Evolutionary conservation across 2,113 vertebrate genomes (phyloP).

Genomic region (Patagioenas fasciata): DNA sequence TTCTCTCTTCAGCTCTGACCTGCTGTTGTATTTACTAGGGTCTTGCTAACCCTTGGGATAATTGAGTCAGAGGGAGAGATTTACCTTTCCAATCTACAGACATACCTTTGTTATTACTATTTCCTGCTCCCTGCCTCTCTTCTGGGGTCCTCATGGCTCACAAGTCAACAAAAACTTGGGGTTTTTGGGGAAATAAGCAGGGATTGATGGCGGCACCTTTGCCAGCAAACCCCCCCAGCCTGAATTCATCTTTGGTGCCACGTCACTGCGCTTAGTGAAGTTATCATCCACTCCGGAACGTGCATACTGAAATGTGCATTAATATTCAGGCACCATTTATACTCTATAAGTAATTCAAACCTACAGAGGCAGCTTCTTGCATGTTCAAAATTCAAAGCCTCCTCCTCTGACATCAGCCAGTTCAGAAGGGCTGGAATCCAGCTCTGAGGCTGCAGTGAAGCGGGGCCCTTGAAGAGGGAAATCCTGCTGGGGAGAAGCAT

Average conservation of each 20-base stretch:
- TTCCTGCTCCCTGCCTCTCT: neutral
- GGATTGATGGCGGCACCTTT: neutral
- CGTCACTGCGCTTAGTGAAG: neutral
- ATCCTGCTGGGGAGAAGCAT: neutral
- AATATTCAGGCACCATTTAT: neutral
- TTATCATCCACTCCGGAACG: neutral
- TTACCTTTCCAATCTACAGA: neutral
- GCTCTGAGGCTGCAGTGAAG: neutral
- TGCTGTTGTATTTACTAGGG: neutral
- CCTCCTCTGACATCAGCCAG: neutral
- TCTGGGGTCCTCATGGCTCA: neutral
- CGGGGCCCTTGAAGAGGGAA: neutral
- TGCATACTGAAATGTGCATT: neutral
- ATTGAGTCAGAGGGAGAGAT: neutral
- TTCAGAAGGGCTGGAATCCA: neutral
- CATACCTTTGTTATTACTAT: neutral
- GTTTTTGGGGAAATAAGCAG: neutral
- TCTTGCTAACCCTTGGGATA: neutral
- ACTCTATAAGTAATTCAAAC: neutral
- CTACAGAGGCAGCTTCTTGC: neutral
- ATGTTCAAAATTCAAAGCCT: neutral
- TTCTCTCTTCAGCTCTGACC: neutral
- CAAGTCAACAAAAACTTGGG: neutral
- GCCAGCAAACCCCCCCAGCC: neutral
- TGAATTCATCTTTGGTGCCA: neutral